Conservation (phyloP, 2,113 vertebrate species). For the Acanthochromis polyacanthus region DNA sequence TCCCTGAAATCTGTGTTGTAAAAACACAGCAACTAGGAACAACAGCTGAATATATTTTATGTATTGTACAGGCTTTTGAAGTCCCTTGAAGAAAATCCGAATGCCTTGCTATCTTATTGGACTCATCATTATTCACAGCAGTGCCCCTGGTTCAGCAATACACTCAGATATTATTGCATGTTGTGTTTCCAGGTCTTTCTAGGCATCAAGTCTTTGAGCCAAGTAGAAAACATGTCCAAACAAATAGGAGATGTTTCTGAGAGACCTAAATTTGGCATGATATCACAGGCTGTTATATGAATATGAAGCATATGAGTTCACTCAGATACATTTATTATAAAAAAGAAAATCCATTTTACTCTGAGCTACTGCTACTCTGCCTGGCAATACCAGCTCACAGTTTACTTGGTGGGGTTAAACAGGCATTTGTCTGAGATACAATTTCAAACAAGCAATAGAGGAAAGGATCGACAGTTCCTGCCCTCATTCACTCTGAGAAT, state of each 20-base stretch:
- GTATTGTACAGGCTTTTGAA: background rate
- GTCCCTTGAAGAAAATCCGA: conserved; percentile 6
- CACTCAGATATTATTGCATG: conserved; percentile 24
- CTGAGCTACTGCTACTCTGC: background rate
- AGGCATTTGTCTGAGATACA: background rate
- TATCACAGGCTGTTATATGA: conserved; percentile 21
- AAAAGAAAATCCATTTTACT: conserved; percentile 4
- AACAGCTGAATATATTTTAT: background rate
- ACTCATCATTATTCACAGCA: conserved; percentile 47
- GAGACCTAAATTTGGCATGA: conserved; percentile 32
- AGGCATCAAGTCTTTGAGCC: conserved; percentile 35
- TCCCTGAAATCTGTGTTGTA: background rate
- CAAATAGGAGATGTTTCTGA: conserved; percentile 32
- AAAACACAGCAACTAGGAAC: background rate
- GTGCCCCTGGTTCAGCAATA: conserved; percentile 27
- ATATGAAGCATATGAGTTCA: conserved; percentile 27
- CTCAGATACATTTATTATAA: background rate
- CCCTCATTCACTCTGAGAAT: background rate
- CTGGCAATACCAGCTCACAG: conserved; percentile 4
- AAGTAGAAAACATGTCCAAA: conserved; percentile 50
- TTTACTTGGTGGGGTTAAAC: conserved; percentile 16
- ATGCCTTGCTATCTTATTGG: conserved; percentile 30
- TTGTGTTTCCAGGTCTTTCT: conserved; percentile 27
- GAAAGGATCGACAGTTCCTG: background rate
- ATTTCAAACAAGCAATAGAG: conserved; percentile 13